Evolutionary conservation across 1,140 invertebrate genomes (phyloP), one percentile per base, ranked within the genome.

Genomic region (Potamilus streckersoni): DNA sequence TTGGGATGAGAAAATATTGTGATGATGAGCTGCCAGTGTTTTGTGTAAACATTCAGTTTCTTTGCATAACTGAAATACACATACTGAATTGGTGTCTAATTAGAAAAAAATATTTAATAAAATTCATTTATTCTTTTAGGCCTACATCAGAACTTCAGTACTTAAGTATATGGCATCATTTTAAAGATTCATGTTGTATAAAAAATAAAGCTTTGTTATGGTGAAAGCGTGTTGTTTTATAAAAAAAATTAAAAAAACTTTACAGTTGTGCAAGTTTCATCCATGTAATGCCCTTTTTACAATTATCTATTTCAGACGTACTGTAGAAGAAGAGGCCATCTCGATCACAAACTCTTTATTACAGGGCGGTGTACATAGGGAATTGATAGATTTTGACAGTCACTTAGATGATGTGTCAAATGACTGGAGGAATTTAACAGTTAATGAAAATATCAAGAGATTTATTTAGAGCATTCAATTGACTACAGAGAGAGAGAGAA

Each of bases 381-480:
- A 88, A 71, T 56, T 85, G 49, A 60, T 79, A 17, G 83, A 87
- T 74, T 88, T 85, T 80, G 85, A 88, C 76, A 86, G 84, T 74
- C 85, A 88, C 72, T 78, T 88, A 49, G 84, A 86, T 80, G 84
- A 87, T 78, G 74, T 87, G 19, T 76, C 80, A 38, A 82, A 84
- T 71, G 86, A 88, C 74, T 87, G 85, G 85, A 76, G 84, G 59
- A 88, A 88, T 66, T 61, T 79, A 1, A 62, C 61, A 68, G n/a
- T 77, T 23, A 77, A 77, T 72, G 75, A 71, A 55, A 70, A 71
- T 66, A 77, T 77, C 57, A 62, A 71, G 6, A 71, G 55, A 67
- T 71, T 58, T 71, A 56, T 64, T 67, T 77, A 77, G 74, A 55
- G 58, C 19, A 38, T 38, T 38, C 4, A 38, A 38, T 2, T 38